These are phyloP conservation scores for Pygoscelis antarcticus DNA, from an alignment of 2,113 vertebrate species.

Conservation along the genomic window DNA sequence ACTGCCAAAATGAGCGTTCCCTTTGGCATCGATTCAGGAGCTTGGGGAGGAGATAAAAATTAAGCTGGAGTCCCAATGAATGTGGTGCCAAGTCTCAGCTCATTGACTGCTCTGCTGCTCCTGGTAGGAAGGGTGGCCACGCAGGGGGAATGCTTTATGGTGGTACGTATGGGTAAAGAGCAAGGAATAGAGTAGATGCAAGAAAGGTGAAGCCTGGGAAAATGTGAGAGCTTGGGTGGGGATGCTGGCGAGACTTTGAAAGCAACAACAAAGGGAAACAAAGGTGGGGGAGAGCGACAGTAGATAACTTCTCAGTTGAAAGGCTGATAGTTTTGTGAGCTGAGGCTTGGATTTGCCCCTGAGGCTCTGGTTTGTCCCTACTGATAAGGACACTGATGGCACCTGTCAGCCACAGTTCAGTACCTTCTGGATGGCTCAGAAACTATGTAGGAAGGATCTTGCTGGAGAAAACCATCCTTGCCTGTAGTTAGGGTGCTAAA, in stretches of 20 bases:
- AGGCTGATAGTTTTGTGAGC: background rate
- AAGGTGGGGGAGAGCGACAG: background rate
- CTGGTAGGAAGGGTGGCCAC: background rate
- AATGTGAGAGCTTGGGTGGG: background rate
- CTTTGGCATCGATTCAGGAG: conserved; percentile 24
- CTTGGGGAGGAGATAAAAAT: background rate
- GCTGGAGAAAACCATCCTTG: background rate
- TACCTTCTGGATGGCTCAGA: background rate
- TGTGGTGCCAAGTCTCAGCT: conserved; percentile 1
- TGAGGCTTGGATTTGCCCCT: background rate
- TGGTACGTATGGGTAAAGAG: background rate
- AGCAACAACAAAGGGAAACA: background rate
- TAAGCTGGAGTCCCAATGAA: background rate
- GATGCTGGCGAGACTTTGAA: background rate
- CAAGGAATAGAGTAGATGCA: background rate
- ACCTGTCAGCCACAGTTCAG: background rate
- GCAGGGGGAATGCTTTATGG: background rate
- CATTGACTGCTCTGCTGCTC: background rate
- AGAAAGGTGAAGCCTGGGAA: background rate
- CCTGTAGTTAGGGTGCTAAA: background rate
- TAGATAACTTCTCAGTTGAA: background rate
- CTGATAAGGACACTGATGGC: background rate
- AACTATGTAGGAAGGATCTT: background rate
- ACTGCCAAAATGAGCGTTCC: conserved; percentile 6
- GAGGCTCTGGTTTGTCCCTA: background rate